Evolutionary conservation across 2,888 invertebrate genomes (phyloP), one percentile per base, ranked within the genome.

Genomic region (Rotaria sp.): DNA sequence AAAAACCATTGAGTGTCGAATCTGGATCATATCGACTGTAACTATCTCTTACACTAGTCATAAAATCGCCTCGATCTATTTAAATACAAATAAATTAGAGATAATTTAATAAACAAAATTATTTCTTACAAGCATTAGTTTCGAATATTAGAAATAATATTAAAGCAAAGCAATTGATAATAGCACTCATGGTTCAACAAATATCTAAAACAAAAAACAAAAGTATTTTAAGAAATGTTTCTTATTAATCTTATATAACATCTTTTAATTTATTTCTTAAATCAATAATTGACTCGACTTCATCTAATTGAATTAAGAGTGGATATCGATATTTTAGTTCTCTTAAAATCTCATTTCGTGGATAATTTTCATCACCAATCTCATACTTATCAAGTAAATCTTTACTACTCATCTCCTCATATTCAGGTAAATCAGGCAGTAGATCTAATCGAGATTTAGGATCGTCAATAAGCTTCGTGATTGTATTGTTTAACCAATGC

Each of bases 1-100:
- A 80, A 45, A 80, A 80, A 45, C 80, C 80, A 80, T 80, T 80
- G 21, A 80, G 45, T 45, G 80, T 80, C 4, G 80, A 80, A 45
- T 80, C 80, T 26, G 80, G 80, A 80, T 80, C 80, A 80, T 13
- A 80, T 13, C 80, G 80, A n/a, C 7, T 45, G 26, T 45, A 80
- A 3, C 45, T n/a, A 80, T 80, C 80, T 45, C 80, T 41, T 45
- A n/a, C 80, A 80, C 80, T 45, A 15, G 26, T 45, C 80, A 80
- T 80, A 45, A 80, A 80, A 80, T 41, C 45, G 11, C 80, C 80
- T 26, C 45, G 80, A 80, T 45, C 80, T 80, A 80, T 45, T 0
- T 13, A 80, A 45, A 80, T 26, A 41, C 5, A 45, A 13, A 41
- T 26, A 41, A 11, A 80, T 13, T 45, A 45, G 41, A 45, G 18